Evolutionary conservation across 2,797 vertebrate genomes (phyloP).

Genomic region (Micropoecilia bifurca): DNA sequence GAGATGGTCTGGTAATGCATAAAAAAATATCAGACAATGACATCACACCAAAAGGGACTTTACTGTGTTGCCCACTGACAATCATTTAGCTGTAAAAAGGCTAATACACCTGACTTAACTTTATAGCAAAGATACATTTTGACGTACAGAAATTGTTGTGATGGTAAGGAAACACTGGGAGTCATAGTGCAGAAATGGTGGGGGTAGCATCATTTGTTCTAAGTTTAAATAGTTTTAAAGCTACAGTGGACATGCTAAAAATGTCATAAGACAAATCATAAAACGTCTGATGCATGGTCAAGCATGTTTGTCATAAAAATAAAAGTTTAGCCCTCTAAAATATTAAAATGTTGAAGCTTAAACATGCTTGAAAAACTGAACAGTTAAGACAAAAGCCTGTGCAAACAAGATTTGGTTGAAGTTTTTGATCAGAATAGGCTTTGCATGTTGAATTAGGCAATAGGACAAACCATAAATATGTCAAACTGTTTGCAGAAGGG

Average conservation of each 20-base stretch:
- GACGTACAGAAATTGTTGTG: neutral
- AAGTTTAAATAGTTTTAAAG: neutral
- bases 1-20: neutral
- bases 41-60: neutral
- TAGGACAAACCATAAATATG: neutral
- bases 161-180: neutral
- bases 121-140: neutral
- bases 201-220: neutral
- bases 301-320: neutral
- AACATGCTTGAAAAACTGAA: neutral
- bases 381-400: neutral
- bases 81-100: neutral
- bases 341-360: neutral
- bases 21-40: neutral
- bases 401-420: neutral
- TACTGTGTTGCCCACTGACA: neutral
- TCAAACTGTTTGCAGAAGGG: neutral
- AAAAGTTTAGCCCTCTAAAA: neutral
- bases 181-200: neutral
- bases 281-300: neutral
- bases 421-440: neutral
- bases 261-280: neutral
- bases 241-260: neutral
- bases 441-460: neutral
- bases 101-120: neutral